Evolutionary conservation across 2,888 invertebrate genomes (phyloP).

Genomic region (Drosophila formosana): DNA sequence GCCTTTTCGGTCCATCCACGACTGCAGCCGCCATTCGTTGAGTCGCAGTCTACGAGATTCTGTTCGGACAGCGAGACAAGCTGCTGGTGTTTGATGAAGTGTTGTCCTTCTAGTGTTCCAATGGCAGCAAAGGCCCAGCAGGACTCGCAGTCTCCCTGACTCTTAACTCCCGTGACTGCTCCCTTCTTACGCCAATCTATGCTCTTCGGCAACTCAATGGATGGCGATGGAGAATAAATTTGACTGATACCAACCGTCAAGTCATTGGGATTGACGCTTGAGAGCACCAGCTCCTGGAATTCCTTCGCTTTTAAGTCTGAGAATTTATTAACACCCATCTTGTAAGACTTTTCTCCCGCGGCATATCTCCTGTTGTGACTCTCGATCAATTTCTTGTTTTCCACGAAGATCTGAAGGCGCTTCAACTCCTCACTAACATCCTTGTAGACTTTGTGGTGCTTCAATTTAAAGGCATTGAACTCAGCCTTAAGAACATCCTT

Average conservation of each 20-base stretch:
- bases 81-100: slow-evolving; percentile 89
- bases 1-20: slow-evolving; percentile 96
- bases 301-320: slow-evolving; percentile 92
- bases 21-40: slow-evolving; percentile 94
- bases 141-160: slow-evolving; percentile 94
- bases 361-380: slow-evolving; percentile 92
- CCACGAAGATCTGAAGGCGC: slow-evolving; percentile 94
- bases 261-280: slow-evolving; percentile 20
- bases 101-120: slow-evolving; percentile 94
- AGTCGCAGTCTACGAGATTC: slow-evolving; percentile 91
- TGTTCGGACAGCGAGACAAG: slow-evolving; percentile 95
- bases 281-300: slow-evolving; percentile 86
- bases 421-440: slow-evolving; percentile 91
- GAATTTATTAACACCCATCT: slow-evolving; percentile 91
- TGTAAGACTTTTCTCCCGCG: slow-evolving; percentile 88
- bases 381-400: slow-evolving; percentile 93
- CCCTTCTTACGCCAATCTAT: slow-evolving; percentile 94
- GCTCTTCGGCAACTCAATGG: slow-evolving; percentile 88
- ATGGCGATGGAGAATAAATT: slow-evolving; percentile 77
- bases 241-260: slow-evolving; percentile 40
- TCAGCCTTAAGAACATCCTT: slow-evolving; percentile 8
- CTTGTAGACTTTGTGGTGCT: slow-evolving; percentile 89
- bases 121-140: slow-evolving; percentile 98
- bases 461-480: slow-evolving; percentile 7
- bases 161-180: slow-evolving; percentile 94